A percentile compares a stretch with the other conserved stretches of the same genome.
Conservation (phyloP, 1,140 invertebrate species). For the Yoshiicerus persimilis region DNA sequence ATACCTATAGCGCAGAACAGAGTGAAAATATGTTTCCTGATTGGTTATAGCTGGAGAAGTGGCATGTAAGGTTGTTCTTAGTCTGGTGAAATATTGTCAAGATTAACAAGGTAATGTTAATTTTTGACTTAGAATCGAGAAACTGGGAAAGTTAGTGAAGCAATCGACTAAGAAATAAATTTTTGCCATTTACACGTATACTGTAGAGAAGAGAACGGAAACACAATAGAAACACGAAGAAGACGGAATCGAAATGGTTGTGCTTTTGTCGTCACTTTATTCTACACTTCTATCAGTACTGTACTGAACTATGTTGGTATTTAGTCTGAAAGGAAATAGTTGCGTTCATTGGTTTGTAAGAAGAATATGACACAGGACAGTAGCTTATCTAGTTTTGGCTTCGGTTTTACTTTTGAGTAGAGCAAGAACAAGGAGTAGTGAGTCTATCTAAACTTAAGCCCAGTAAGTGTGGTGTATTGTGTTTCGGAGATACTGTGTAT, state of each 20-base stretch:
- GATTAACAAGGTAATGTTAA: not conserved
- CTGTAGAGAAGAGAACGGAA: not conserved
- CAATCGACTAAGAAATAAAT: not conserved
- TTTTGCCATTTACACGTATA: not conserved
- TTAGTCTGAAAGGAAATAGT: not conserved
- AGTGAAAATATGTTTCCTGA: not conserved
- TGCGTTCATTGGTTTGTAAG: not conserved
- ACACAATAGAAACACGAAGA: not conserved
- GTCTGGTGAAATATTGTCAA: not conserved
- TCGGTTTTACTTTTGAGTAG: too few relatives aligned
- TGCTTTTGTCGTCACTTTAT: not conserved
- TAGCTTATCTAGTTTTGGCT: not conserved
- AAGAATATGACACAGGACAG: not conserved
- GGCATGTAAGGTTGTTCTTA: too few relatives aligned
- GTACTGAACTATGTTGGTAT: not conserved
- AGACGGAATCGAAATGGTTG: not conserved
- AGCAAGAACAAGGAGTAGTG: too few relatives aligned
- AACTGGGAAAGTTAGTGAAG: not conserved
- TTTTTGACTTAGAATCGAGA: not conserved
- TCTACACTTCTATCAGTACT: too few relatives aligned
- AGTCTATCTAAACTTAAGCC: too few relatives aligned
- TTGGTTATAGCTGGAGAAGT: too few relatives aligned
- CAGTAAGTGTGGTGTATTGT: too few relatives aligned
- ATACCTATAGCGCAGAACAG: not conserved
- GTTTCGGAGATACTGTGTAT: too few relatives aligned